phyloP scores from a whole-genome alignment of 2,888 invertebrate species.

The Lycia hirtaria region DNA sequence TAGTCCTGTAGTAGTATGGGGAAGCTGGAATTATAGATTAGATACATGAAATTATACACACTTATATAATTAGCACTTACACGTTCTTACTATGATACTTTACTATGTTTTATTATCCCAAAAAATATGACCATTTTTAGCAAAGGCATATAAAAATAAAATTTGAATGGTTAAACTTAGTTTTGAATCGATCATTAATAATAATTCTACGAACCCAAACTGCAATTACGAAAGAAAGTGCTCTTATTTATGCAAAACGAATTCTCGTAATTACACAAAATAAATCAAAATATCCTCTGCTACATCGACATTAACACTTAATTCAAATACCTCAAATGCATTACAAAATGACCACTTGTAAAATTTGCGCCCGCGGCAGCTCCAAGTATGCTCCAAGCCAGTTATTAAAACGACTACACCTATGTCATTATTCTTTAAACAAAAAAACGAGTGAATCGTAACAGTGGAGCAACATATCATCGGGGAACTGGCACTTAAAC shows the following conservation, averaged over 20 bases:
- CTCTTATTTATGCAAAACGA: slow-evolving; percentile 11
- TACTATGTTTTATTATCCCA: no score
- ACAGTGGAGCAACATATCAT: slow-evolving; percentile 81
- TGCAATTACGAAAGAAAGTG: background rate
- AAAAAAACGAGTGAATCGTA: slow-evolving; percentile 78
- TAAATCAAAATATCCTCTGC: slow-evolving; percentile 39
- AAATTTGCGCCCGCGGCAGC: slow-evolving; percentile 70
- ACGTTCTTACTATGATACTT: no score
- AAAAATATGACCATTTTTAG: no score
- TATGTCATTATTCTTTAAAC: slow-evolving; percentile 80
- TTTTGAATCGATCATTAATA: background rate
- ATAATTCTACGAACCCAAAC: background rate
- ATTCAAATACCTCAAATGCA: slow-evolving; percentile 61
- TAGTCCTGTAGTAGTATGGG: no score
- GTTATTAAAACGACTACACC: slow-evolving; percentile 80
- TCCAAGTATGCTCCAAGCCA: slow-evolving; percentile 58
- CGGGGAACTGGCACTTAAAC: slow-evolving; percentile 80
- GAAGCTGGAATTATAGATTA: no score
- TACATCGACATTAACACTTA: slow-evolving; percentile 52
- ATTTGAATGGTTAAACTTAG: background rate
- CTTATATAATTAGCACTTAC: no score
- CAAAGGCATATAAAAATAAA: no score
- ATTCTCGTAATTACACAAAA: slow-evolving; percentile 22
- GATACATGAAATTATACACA: no score
- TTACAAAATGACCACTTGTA: slow-evolving; percentile 71